Evolutionary conservation across 2,888 invertebrate species (phyloP).

Genomic region (Nymphalis urticae): DNA sequence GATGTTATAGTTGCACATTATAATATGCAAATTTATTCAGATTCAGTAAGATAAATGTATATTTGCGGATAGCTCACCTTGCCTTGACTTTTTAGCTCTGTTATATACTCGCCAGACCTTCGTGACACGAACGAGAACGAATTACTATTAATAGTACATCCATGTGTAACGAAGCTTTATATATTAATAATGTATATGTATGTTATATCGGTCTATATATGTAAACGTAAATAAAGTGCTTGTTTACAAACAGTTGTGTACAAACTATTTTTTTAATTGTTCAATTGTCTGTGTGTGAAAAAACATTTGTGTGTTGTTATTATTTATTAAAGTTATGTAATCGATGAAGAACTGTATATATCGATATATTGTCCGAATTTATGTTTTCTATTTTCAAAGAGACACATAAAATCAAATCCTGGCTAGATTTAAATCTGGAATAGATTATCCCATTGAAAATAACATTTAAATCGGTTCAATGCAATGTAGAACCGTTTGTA

Average conservation of each 20-base stretch:
- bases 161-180: too few relatives aligned
- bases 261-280: too few relatives aligned
- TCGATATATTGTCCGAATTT: not conserved
- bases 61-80: not conserved
- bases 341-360: not conserved
- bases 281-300: too few relatives aligned
- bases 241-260: too few relatives aligned
- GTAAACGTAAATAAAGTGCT: too few relatives aligned
- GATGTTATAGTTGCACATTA: not conserved
- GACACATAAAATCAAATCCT: not conserved
- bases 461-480: slow-evolving; percentile 6
- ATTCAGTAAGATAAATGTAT: not conserved
- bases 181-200: too few relatives aligned
- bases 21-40: not conserved
- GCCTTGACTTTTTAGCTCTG: slow-evolving; percentile 1
- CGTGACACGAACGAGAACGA: not conserved
- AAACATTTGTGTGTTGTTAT: too few relatives aligned
- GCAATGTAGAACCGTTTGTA: not conserved
- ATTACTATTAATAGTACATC: not conserved
- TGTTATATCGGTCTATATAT: too few relatives aligned
- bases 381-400: not conserved
- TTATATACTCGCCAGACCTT: not conserved
- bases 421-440: not conserved
- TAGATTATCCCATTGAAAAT: slow-evolving; percentile 4
- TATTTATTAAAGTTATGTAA: too few relatives aligned